Evolutionary conservation across 2,888 invertebrate species (phyloP).

Genomic region (Nemotelus nigrinus): DNA sequence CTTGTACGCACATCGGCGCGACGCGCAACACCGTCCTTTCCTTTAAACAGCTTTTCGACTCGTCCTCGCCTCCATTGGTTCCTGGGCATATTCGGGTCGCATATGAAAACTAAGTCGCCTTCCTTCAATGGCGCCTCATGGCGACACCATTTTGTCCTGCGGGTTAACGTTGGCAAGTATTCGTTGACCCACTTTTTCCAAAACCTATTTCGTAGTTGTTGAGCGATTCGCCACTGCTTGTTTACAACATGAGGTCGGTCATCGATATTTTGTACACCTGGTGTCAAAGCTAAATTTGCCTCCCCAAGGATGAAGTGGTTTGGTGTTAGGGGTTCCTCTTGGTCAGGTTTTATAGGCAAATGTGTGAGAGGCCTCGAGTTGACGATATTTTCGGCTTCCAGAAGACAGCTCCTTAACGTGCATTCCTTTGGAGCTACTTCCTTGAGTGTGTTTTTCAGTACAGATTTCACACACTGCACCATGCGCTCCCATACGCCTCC

Average conservation of each 20-base stretch:
- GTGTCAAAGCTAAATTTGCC: too few relatives aligned
- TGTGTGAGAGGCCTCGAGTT: too few relatives aligned
- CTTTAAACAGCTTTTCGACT: neutral
- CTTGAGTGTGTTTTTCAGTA: neutral
- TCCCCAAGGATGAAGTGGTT: too few relatives aligned
- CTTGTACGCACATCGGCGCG: neutral
- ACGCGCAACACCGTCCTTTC: neutral
- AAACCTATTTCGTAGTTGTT: too few relatives aligned
- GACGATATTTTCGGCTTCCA: too few relatives aligned
- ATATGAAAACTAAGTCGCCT: slow-evolving; percentile 4
- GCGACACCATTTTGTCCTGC: slow-evolving; percentile 2
- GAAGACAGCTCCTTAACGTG: neutral
- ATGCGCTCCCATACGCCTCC: neutral
- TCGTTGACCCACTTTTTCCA: slow-evolving; percentile 1
- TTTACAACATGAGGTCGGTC: too few relatives aligned
- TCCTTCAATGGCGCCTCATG: neutral
- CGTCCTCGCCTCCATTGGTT: neutral
- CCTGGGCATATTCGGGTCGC: neutral
- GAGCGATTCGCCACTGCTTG: too few relatives aligned
- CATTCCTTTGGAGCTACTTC: neutral
- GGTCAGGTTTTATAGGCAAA: too few relatives aligned
- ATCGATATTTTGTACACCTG: too few relatives aligned
- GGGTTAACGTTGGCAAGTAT: slow-evolving; percentile 10
- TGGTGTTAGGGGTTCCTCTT: too few relatives aligned
- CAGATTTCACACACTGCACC: neutral